Percentiles rank a stretch among this genome's conserved stretches.
Evolutionary conservation across 2,797 vertebrate genomes (phyloP).

Genomic region (Octomys mimax): DNA sequence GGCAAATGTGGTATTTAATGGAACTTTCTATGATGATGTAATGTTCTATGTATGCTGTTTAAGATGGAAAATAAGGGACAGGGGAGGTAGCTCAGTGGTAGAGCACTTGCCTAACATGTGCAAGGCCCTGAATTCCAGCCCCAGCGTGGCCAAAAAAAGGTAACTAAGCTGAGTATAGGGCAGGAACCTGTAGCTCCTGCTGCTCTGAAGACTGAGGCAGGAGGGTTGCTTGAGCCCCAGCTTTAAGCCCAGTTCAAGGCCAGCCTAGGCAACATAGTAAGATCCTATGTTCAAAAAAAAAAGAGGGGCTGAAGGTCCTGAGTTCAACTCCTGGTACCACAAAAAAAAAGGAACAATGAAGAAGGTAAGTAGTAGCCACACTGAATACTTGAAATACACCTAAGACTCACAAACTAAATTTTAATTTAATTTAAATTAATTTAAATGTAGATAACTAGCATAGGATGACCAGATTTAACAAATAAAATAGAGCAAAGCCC

Average conservation of each 20-base stretch:
- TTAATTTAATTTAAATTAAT: conserved; percentile 19
- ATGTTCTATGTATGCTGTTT: neutral
- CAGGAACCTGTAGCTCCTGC: neutral
- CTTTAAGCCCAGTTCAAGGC: neutral
- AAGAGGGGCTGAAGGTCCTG: no score
- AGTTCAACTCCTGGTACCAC: no score
- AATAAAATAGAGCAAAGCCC: neutral
- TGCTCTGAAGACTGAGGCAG: neutral
- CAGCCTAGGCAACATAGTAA: neutral
- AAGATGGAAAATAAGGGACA: neutral
- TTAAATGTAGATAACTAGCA: conserved; percentile 35
- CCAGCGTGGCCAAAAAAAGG: neutral
- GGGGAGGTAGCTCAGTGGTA: neutral
- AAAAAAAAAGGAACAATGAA: neutral
- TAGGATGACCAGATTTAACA: conserved; percentile 7
- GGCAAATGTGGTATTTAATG: conserved; percentile 12
- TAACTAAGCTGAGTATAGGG: neutral
- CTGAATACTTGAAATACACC: neutral
- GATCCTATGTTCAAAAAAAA: neutral
- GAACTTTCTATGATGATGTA: neutral
- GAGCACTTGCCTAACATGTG: neutral
- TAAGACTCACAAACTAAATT: neutral
- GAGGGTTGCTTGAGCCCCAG: neutral
- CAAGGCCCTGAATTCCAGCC: neutral
- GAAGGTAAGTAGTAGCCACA: neutral